A percentile compares a stretch with the other conserved stretches of the same genome.
Evolutionary conservation across 2,113 vertebrate genomes (phyloP).

Genomic region (Bubo blakistoni): DNA sequence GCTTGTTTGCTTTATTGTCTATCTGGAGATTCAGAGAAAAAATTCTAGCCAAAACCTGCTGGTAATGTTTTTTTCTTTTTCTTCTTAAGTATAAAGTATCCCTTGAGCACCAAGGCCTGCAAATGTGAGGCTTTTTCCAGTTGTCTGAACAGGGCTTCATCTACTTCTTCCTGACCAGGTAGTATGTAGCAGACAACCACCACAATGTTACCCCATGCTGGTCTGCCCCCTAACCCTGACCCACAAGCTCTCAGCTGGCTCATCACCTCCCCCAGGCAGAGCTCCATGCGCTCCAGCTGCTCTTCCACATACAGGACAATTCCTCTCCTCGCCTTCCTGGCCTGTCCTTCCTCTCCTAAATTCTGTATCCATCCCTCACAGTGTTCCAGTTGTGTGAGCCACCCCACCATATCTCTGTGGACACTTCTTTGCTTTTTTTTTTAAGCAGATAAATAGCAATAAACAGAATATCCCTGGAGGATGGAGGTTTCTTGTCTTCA

Average conservation of each 20-base stretch:
- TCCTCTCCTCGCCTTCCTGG: background rate
- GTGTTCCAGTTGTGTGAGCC: background rate
- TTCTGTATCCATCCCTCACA: background rate
- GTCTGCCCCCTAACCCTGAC: background rate
- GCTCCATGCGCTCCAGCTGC: background rate
- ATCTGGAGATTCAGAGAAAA: background rate
- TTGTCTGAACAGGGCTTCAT: background rate
- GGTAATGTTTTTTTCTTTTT: background rate
- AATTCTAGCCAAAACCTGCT: background rate
- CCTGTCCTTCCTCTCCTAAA: background rate
- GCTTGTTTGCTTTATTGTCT: background rate
- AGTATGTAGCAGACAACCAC: background rate
- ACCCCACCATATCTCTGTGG: background rate
- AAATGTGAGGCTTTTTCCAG: background rate
- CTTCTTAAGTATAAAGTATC: background rate
- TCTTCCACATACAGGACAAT: fast-evolving
- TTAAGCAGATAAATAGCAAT: background rate
- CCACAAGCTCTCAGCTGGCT: background rate
- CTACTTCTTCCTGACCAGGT: background rate
- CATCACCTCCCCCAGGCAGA: background rate
- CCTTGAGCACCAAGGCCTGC: background rate
- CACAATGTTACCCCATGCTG: background rate
- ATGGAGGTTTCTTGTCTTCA: background rate
- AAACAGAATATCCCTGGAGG: background rate
- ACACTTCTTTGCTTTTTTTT: background rate